Evolutionary conservation across 2,888 invertebrate species (phyloP), one percentile per base, ranked within the genome.

Genomic region (Iphiclides podalirius): DNA sequence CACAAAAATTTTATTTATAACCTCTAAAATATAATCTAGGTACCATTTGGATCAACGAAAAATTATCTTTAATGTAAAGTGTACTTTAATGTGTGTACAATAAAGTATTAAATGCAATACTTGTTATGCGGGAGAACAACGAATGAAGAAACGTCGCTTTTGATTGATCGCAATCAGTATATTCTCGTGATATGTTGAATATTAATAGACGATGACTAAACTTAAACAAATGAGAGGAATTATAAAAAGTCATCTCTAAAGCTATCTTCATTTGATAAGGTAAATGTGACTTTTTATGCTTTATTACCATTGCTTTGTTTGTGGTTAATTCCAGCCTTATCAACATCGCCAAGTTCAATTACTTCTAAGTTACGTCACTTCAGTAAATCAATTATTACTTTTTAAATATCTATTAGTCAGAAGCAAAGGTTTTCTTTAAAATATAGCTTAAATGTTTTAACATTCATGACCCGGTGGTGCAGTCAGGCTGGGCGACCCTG

Each of bases 191-290:
- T 73, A 74, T 72, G 74, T 75, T 70, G 71, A 77, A 77, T 79
- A 78, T 76, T 76, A 80, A 78, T 75, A 67, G 67, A 73, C 67
- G 72, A 82, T 85, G 82, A 85, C 84, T 80, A 67, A 76, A 78
- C 80, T 73, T 65, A 74, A 76, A 83, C 77, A 81, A 79, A 81
- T 79, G 76, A 78, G 72, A 64, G 66, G 70, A 67, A 63, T 59
- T 65, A 69, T 64, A 67, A 75, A 75, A 70, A 66, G 70, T 53
- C 52, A 44, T 50, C 28, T 40, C 16, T n/a, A 12, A 28, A 40
- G 39, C 44, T n/a, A 50, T 45, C 44, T 39, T 39, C 23, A 34
- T 47, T 39, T 39, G 31, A 23, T 44, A 14, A 33, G 9, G 7
- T 13, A 13, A 43, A 17, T 26, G 2, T 35, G 13, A 4, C 9